These are phyloP conservation scores for Tetramorium alpestre DNA, from an alignment of 1,140 invertebrate species.

Conservation along the genomic window DNA sequence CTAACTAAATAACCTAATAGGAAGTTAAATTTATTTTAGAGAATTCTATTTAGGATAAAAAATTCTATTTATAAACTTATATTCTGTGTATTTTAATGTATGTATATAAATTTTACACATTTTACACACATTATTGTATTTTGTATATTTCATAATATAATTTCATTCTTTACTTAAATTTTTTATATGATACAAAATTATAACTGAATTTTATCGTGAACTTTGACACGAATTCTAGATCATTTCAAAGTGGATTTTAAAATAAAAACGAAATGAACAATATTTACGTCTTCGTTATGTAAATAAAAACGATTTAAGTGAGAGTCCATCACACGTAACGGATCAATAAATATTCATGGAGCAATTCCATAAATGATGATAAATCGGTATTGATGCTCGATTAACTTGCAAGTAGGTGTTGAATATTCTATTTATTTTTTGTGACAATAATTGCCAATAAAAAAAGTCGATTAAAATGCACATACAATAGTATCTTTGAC, in stretches of 20 bases:
- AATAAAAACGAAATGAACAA: neutral
- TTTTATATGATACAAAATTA: neutral
- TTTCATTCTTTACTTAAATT: neutral
- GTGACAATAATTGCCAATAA: neutral
- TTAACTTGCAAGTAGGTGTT: neutral
- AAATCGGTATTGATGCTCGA: neutral
- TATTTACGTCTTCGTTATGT: neutral
- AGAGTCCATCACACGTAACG: neutral
- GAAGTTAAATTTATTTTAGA: too few species aligned
- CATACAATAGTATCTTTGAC: neutral
- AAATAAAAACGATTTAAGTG: neutral
- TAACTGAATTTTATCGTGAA: neutral
- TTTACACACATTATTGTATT: too few species aligned
- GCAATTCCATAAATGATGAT: neutral
- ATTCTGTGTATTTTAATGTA: too few species aligned
- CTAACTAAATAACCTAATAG: too few species aligned
- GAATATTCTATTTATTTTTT: neutral
- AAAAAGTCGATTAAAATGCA: neutral
- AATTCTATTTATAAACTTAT: too few species aligned
- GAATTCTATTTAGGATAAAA: too few species aligned
- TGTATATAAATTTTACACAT: too few species aligned
- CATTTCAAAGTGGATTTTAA: neutral
- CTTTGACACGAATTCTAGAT: neutral
- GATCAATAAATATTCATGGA: slow-evolving; percentile 10
- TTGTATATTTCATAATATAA: too few species aligned